A percentile compares a stretch with the other conserved stretches of the same genome.
phyloP scores from a whole-genome alignment of 1,140 invertebrate genomes.

The Bombus impatiens region DNA sequence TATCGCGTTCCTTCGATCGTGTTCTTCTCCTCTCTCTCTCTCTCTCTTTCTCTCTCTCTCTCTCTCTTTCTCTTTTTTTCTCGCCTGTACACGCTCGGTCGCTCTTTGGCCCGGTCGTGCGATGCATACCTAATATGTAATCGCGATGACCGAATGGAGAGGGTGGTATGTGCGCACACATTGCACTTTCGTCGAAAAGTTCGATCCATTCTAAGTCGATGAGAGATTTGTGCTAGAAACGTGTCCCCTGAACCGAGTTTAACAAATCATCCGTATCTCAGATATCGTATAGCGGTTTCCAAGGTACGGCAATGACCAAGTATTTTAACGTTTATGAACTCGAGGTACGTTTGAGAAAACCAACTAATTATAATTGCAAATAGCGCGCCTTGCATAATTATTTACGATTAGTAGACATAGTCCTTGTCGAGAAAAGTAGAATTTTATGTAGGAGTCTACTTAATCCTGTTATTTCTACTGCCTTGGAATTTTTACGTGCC shows the following conservation, averaged over 20 bases:
- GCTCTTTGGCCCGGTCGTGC: slow-evolving; percentile 32
- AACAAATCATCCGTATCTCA: neutral
- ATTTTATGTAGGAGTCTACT: no score
- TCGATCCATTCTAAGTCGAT: neutral
- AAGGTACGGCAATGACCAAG: no score
- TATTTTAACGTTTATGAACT: no score
- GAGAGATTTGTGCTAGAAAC: slow-evolving; percentile 10
- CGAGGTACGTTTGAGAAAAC: no score
- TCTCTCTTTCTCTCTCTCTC: neutral
- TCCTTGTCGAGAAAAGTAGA: no score
- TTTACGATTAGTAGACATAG: no score
- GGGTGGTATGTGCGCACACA: neutral
- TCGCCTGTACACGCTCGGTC: slow-evolving; percentile 8
- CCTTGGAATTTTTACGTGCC: neutral
- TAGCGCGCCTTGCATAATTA: no score
- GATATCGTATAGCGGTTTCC: neutral
- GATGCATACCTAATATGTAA: slow-evolving; percentile 48
- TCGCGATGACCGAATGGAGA: neutral
- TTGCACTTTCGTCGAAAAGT: slow-evolving; percentile 33
- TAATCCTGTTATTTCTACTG: no score
- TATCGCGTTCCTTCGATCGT: slow-evolving; percentile 49
- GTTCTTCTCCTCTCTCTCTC: neutral
- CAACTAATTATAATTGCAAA: no score
- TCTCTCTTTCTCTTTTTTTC: neutral
- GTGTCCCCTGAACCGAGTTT: neutral